Conservation (phyloP, 2,113 vertebrate species). For the Boleophthalmus pectinirostris region DNA sequence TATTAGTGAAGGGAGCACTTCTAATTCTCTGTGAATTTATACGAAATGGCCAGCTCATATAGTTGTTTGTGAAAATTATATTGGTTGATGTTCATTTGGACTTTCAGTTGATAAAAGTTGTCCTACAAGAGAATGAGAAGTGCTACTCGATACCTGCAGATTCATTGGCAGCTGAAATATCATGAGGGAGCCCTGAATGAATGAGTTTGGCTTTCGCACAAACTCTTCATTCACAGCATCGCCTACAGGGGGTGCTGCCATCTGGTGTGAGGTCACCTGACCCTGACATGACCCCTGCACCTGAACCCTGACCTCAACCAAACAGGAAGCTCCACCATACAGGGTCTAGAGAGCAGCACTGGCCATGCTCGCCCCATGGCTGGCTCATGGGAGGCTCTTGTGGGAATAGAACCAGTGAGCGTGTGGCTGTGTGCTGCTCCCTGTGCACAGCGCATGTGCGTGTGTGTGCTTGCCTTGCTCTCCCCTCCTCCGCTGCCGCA, state of each 20-base stretch:
- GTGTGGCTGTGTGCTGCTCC: slow-evolving; percentile 48
- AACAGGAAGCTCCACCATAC: slow-evolving; percentile 51
- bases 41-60: not conserved
- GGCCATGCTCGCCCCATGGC: slow-evolving; percentile 10
- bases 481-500: slow-evolving; percentile 75
- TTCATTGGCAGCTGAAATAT: slow-evolving; percentile 26
- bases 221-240: slow-evolving; percentile 48
- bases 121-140: slow-evolving; percentile 50
- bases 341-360: slow-evolving; percentile 45
- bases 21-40: slow-evolving; percentile 46
- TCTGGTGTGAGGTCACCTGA: slow-evolving; percentile 68
- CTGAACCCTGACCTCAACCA: slow-evolving; percentile 63
- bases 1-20: slow-evolving; percentile 62
- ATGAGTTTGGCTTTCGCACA: slow-evolving; percentile 36
- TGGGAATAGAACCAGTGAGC: not conserved
- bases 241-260: slow-evolving; percentile 50
- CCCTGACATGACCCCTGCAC: slow-evolving; percentile 32
- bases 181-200: slow-evolving; percentile 47
- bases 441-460: slow-evolving; percentile 23
- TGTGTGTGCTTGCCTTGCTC: slow-evolving; percentile 62
- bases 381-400: not conserved
- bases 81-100: not conserved
- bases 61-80: not conserved
- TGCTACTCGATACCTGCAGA: slow-evolving; percentile 53
- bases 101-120: not conserved